Evolutionary conservation across 2,888 invertebrate species (phyloP).

Genomic region (Diaphora mendica): DNA sequence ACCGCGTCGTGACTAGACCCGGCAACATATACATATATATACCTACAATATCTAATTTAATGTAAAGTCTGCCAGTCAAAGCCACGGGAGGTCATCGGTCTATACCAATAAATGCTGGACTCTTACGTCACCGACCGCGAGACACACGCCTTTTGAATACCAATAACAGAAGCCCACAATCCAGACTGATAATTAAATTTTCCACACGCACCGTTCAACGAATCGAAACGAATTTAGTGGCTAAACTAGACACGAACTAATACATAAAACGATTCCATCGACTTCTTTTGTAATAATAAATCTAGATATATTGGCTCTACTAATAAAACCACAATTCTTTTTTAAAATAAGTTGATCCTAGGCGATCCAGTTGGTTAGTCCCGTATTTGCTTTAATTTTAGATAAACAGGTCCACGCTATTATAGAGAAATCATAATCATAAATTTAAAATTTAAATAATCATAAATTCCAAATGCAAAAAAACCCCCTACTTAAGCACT

Average conservation of each 20-base stretch:
- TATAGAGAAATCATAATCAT: neutral
- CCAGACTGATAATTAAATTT: slow-evolving; percentile 81
- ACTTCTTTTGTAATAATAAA: neutral
- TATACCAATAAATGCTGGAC: slow-evolving; percentile 65
- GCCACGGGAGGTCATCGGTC: slow-evolving; percentile 74
- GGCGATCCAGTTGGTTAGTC: neutral
- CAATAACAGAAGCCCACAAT: slow-evolving; percentile 73
- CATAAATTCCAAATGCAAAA: too few relatives aligned
- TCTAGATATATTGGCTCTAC: neutral
- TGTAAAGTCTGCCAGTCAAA: slow-evolving; percentile 59
- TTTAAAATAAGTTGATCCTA: neutral
- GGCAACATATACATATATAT: neutral
- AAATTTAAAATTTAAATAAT: too few relatives aligned
- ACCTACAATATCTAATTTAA: slow-evolving; percentile 17
- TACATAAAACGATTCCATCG: neutral
- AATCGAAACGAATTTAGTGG: slow-evolving; percentile 65
- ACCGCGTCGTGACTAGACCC: neutral
- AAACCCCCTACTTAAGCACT: too few relatives aligned
- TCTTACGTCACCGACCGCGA: slow-evolving; percentile 78
- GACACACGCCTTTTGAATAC: slow-evolving; percentile 80
- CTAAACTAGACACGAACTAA: slow-evolving; percentile 45
- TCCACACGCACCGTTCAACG: slow-evolving; percentile 71
- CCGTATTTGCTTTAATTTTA: neutral
- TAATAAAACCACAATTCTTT: neutral
- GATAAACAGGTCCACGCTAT: neutral